Evolutionary conservation across 1,140 invertebrate genomes (phyloP).

Genomic region (Drosophila carrolli): DNA sequence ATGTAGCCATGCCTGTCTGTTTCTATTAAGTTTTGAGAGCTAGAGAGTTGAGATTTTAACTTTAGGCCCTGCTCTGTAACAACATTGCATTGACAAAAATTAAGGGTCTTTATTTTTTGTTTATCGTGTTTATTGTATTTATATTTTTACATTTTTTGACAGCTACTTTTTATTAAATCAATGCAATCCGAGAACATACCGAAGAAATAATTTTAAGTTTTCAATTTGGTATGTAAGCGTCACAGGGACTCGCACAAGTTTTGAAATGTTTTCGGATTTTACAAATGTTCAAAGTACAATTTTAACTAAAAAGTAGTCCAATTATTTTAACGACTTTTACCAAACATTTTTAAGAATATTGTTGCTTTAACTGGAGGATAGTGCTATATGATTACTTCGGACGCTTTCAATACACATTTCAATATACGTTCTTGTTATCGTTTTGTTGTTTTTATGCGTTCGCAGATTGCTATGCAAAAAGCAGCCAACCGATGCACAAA

Average conservation of each 20-base stretch:
- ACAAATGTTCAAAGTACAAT: background rate
- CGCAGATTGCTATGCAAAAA: constrained; percentile 91
- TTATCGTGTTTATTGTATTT: background rate
- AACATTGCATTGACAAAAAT: too few relatives aligned
- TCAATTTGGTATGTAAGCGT: background rate
- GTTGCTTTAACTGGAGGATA: constrained; percentile 10
- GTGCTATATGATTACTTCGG: constrained; percentile 9
- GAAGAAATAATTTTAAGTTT: constrained; percentile 5
- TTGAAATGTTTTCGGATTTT: background rate
- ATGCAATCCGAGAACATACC: constrained; percentile 4
- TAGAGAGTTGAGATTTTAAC: too few relatives aligned
- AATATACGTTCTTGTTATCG: constrained; percentile 13
- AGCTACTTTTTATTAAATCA: constrained; percentile 12
- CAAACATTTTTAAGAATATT: constrained; percentile 3
- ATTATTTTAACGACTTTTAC: constrained; percentile 2
- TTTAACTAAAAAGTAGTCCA: background rate
- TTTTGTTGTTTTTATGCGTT: background rate
- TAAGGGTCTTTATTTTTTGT: background rate
- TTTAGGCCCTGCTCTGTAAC: too few relatives aligned
- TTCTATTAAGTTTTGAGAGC: too few relatives aligned
- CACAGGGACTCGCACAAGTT: background rate
- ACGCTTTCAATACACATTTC: constrained; percentile 9
- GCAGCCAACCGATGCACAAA: constrained; percentile 95
- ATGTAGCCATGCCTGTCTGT: too few relatives aligned
- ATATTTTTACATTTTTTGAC: constrained; percentile 12